Base-by-base conservation (phyloP, 2,888 invertebrate species). In the Acrobasis suavella region DNA sequence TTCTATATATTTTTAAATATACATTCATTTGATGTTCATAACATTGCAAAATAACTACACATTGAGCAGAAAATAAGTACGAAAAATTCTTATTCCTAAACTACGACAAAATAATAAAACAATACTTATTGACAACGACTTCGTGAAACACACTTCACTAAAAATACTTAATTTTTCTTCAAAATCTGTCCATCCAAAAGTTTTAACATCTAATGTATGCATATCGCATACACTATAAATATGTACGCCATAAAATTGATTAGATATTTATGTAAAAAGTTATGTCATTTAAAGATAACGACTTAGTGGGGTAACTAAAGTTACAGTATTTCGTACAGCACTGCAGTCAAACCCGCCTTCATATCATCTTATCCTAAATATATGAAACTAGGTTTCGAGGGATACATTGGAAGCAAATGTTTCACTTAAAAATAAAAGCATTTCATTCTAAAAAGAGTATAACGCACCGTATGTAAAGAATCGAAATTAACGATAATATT, bases 241-340 rank as follows among this genome's bases (percentile, higher is more conserved):
- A 22, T 22, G 22, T 9, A 7, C 15, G 54, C 51, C 38, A 38
- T 55, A 39, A 39, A 55, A 55, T 55, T 16, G 10, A 55, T 55
- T 39, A 55, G 5, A 55, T 39, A 22, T 22, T 22, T 22, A 22
- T 32, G 37, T 38, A 14, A 55, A 15, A 39, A 39, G 46, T 56
- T 12, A 17, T 42, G 17, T 17, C 39, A 55, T 46, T 39, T 56
- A 56, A 42, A 42, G 17, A 46, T 56, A 14, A 46, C 56, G 56
- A 56, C 56, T 56, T 56, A 56, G 56, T 56, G 16, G 42, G 56
- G 56, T 56, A 56, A 56, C 56, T 56, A 56, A 56, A 17, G 22
- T 56, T 56, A 56, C 22, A 56, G n/a, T 42, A 56, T 56, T 46
- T 56, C 10, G 17, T 56, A 17, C 56, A 8, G 16, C 39, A 17